Percentiles rank a stretch among this genome's conserved stretches.
Conservation (phyloP, 2,888 invertebrate species). For the Meiosimyza platycephala region DNA sequence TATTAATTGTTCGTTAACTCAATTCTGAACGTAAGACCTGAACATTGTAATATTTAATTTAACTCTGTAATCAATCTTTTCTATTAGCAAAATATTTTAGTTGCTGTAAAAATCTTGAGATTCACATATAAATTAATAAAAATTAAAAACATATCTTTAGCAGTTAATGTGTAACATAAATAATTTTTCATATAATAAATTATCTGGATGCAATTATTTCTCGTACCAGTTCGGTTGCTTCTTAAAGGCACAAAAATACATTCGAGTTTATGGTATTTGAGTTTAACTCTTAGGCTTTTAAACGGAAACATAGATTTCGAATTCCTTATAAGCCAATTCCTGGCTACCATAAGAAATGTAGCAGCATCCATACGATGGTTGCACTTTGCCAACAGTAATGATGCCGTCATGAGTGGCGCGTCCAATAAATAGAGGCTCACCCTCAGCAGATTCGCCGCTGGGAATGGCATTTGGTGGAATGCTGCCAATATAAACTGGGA, state of each 20-base stretch:
- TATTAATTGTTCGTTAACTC: too few relatives aligned
- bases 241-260: slow-evolving; percentile 22
- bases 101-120: too few relatives aligned
- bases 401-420: slow-evolving; percentile 82
- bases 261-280: slow-evolving; percentile 8
- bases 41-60: too few relatives aligned
- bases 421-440: slow-evolving; percentile 83
- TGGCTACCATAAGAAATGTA: slow-evolving; percentile 87
- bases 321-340: slow-evolving; percentile 83
- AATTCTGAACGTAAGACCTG: too few relatives aligned
- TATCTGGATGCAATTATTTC: too few relatives aligned
- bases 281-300: slow-evolving; percentile 43
- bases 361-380: slow-evolving; percentile 82
- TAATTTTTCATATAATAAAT: too few relatives aligned
- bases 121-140: too few relatives aligned
- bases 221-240: neutral
- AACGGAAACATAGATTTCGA: slow-evolving; percentile 75
- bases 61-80: too few relatives aligned
- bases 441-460: slow-evolving; percentile 79
- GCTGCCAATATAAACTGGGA: slow-evolving; percentile 72
- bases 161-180: too few relatives aligned
- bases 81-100: too few relatives aligned
- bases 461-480: slow-evolving; percentile 81
- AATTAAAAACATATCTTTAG: too few relatives aligned
- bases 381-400: slow-evolving; percentile 84